Conservation (phyloP, 2,888 invertebrate species). For the Lasius platythorax region DNA sequence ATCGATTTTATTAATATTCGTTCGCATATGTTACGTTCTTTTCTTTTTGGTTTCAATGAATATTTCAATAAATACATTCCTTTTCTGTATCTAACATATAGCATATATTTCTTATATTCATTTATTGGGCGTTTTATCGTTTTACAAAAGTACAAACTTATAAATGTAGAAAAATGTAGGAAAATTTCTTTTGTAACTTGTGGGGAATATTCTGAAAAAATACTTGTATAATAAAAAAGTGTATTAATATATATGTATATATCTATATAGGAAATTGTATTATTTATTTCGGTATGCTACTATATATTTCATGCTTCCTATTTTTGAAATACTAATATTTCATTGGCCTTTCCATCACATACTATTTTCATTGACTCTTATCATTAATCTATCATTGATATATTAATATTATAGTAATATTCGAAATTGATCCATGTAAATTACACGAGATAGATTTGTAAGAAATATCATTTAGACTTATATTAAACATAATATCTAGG, state of each 20-base stretch:
- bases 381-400: not conserved
- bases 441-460: not conserved
- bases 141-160: constrained; percentile 41
- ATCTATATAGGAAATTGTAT: not conserved
- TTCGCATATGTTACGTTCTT: not conserved
- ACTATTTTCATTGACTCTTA: not conserved
- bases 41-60: constrained; percentile 18
- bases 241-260: not conserved
- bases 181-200: not conserved
- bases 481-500: not conserved
- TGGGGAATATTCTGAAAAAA: not conserved
- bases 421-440: not conserved
- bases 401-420: constrained; percentile 9
- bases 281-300: not conserved
- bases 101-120: not conserved
- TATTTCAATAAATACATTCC: constrained; percentile 29
- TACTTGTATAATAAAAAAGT: not conserved
- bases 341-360: not conserved
- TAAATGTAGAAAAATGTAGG: not conserved
- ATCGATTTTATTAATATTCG: constrained; percentile 17
- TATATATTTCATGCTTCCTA: not conserved
- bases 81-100: not conserved
- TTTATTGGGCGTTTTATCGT: not conserved
- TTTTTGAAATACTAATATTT: not conserved
- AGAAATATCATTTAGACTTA: not conserved